Evolutionary conservation across 2,113 vertebrate genomes (phyloP), one percentile per base, ranked within the genome.

Genomic region (Eretmochelys imbricata): DNA sequence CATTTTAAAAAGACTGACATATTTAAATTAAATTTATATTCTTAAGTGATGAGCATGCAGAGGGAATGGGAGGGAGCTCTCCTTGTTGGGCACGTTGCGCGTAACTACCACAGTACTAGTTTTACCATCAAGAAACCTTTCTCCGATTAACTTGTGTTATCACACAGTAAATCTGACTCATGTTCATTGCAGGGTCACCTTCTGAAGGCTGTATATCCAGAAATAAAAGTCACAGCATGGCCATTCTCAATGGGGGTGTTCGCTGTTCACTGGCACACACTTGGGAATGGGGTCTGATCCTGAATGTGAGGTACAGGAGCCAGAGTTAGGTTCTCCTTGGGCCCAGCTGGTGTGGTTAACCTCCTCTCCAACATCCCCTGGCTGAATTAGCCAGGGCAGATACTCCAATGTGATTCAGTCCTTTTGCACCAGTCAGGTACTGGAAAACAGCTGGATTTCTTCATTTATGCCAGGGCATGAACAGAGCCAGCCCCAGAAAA

Each of bases 171-270:
- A 49, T 6, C 6, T 8, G n/a, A 13, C 13, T 80, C 11, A 55
- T 8, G 24, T 89, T 90, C 55, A 17, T 46, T 20, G 4, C 22
- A 88, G 35, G 3, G 75, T 92, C 87, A 81, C 59, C 25, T 87
- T 79, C 25, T 14, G 17, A 38, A 8, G 10, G 46, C 82, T 35
- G 51, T 38, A 2, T 65, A 83, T 81, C n/a, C 79, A 87, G 81
- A 82, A 76, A 49, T 51, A 54, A 84, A 91, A 46, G 5, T 5
- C 57, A 6, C 38, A 90, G 35, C 2, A 3, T 0, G 2, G 59
- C 6, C 3, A 1, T 55, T 5, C 20, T 1, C 0, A 25, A 24
- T 0, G n/a, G 81, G 53, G 25, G 19, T 80, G 2, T 1, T 2
- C 9, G 22, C 19, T 92, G 72, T 27, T 0, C 5, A 49, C 17